Evolutionary conservation across 2,797 vertebrate genomes (phyloP), one percentile per base, ranked within the genome.

Genomic region (Siniperca obscura): DNA sequence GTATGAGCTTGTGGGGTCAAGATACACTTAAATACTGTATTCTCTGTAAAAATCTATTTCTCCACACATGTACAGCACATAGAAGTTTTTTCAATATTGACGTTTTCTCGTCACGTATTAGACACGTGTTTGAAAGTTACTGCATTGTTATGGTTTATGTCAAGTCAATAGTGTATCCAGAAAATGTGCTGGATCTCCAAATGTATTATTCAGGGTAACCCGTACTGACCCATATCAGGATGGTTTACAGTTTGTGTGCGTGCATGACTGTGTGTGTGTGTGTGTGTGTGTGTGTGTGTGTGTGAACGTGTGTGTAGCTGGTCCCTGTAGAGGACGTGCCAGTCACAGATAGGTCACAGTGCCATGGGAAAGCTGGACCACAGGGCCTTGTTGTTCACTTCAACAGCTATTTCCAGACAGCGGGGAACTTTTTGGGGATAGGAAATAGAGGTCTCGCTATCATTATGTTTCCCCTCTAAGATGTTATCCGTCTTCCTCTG

Each of bases 341-440:
- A 95, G 87, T 89, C 88, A 80, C 11, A 86, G 92, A 85, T 61
- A 91, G 95, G 95, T 95, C 94, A 95, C 74, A 76, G 89, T 94
- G 92, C 93, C 94, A 94, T 96, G 95, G 94, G 94, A 95, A 95
- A 93, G 91, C 84, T 78, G 87, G 80, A 84, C 91, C 84, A 60
- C 89, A 77, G 83, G 90, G 90, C 79, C 90, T 91, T 91, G 92
- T 94, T 95, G 89, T 93, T 90, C 83, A 85, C 86, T 90, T 80
- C 78, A 52, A 76, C 86, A 83, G 93, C 89, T 95, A 95, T 96
- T 96, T 95, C 88, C 89, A 94, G 94, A 91, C 82, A 69, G 82
- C 72, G 7, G 83, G 84, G 89, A 86, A 88, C 67, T 91, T 93
- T 89, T 57, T 60, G 56, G 74, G 74, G 86, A 90, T 87, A 94